These are phyloP conservation scores for Manis pentadactyla DNA, from an alignment of 2,797 vertebrate genomes.

Conservation along the genomic window DNA sequence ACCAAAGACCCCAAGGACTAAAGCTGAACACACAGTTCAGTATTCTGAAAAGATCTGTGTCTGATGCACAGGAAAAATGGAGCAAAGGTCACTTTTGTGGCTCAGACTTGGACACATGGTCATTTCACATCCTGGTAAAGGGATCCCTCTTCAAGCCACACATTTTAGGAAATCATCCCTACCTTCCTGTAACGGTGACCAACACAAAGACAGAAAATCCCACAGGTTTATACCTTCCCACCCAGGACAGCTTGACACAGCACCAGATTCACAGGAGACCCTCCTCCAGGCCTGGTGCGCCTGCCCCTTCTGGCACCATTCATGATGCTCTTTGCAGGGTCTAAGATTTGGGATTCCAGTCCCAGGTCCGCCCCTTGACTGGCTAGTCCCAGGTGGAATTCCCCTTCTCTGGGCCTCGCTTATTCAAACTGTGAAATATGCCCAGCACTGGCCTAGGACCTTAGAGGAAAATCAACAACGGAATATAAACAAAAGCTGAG, in stretches of 20 bases:
- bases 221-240: not conserved
- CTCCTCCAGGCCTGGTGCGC: fast-evolving
- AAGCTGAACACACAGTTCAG: not conserved
- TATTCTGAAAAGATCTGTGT: not conserved
- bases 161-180: slow-evolving; percentile 1
- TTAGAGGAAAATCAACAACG: not conserved
- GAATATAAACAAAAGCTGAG: not conserved
- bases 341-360: not conserved
- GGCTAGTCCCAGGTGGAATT: not conserved
- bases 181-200: not conserved
- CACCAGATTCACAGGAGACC: not conserved
- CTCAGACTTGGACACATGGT: not conserved
- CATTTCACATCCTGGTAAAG: slow-evolving; percentile 12
- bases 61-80: not conserved
- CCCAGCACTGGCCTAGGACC: not conserved
- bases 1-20: not conserved
- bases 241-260: not conserved
- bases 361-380: not conserved
- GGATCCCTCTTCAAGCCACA: not conserved
- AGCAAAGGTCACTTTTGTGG: not conserved
- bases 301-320: fast-evolving
- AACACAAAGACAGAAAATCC: not conserved
- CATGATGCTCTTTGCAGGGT: fast-evolving
- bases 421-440: not conserved
- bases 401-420: not conserved